Evolutionary conservation across 2,797 vertebrate species (phyloP), one percentile per base, ranked within the genome.

Genomic region (Molothrus ater): DNA sequence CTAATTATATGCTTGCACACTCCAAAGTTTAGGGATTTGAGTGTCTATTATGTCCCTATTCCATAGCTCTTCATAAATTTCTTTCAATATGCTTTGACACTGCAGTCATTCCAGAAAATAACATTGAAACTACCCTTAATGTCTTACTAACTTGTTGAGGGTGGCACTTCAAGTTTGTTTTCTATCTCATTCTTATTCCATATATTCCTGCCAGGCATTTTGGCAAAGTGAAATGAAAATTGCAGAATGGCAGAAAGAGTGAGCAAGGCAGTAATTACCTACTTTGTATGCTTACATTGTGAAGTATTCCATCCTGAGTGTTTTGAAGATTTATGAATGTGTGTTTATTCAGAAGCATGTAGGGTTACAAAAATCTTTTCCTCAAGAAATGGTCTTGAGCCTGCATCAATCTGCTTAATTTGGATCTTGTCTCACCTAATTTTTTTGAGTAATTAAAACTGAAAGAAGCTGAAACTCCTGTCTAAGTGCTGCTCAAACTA

Each of bases 1-100:
- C 60, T 93, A 96, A 96, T 94, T 94, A 93, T 51, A 92, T 66
- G 47, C 83, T 95, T 95, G 69, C 38, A 81, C 69, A 81, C 80
- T 92, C 56, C 59, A 72, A 92, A 94, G 29, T 95, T 93, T 89
- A 81, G 70, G 45, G 68, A 59, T 63, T 71, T 85, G 47, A 84
- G 66, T 78, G 68, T 60, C 68, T 93, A 6, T 78, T 94, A 73
- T 38, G 28, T 79, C 45, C n/a, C 40, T 92, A 13, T 86, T 93
- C 26, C 86, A 75, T 43, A 86, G 70, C 28, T 80, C 72, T 72
- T 93, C 64, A 57, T 80, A 32, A 17, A 5, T 60, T 91, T 66
- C 26, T 93, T 91, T 73, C 61, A 90, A 48, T 88, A 50, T 80
- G 28, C 68, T 96, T 86, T 96, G 69, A 91, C 60, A 80, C 11